Evolutionary conservation across 2,113 vertebrate species (phyloP).

Genomic region (Notarius lentiginosus): DNA sequence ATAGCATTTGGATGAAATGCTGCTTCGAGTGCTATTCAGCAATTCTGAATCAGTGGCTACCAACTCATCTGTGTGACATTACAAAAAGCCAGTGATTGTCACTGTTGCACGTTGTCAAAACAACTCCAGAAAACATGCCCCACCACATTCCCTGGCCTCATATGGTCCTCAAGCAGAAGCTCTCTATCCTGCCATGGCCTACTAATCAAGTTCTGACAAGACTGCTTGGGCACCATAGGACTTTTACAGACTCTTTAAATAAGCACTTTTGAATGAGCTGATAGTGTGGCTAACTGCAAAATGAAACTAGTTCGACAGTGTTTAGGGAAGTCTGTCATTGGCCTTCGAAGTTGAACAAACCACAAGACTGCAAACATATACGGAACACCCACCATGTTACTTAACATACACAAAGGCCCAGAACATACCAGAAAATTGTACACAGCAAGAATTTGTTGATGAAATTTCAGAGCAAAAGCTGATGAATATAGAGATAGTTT

Average conservation of each 20-base stretch:
- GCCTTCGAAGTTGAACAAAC: not conserved
- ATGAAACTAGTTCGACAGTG: not conserved
- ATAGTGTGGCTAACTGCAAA: constrained; percentile 14
- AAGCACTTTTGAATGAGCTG: constrained; percentile 49
- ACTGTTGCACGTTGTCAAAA: constrained; percentile 50
- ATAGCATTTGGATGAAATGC: not conserved
- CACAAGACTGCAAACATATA: not conserved
- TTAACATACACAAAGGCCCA: not conserved
- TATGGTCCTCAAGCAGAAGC: constrained; percentile 65
- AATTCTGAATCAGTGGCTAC: not conserved
- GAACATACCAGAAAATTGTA: not conserved
- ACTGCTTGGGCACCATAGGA: constrained; percentile 53
- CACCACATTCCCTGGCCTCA: constrained; percentile 61
- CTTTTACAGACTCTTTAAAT: constrained; percentile 60
- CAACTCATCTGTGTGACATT: constrained; percentile 38
- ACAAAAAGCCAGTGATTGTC: constrained; percentile 29
- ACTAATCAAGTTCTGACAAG: constrained; percentile 63
- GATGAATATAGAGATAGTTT: not conserved
- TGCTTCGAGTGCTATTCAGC: not conserved
- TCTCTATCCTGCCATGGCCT: not conserved
- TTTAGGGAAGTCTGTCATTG: not conserved
- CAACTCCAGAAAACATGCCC: constrained; percentile 59
- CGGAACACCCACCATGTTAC: not conserved
- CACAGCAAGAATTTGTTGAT: not conserved
- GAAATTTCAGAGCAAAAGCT: not conserved